phyloP scores from a whole-genome alignment of 1,140 invertebrate species.

The Drosophila sproati region DNA sequence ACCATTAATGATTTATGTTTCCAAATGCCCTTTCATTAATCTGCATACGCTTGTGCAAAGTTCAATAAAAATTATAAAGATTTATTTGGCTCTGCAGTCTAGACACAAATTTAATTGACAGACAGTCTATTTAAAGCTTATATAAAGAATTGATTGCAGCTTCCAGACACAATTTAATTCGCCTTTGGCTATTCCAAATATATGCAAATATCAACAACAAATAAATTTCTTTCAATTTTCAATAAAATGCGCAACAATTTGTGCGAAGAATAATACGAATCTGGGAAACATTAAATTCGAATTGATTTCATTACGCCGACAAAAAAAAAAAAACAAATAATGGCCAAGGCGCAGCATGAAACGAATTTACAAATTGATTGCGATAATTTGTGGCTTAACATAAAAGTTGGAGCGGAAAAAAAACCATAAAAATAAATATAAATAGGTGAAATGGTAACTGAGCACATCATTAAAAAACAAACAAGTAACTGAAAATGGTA shows the following conservation, averaged over 20 bases:
- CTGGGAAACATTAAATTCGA: conserved; percentile 29
- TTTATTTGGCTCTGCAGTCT: conserved; percentile 29
- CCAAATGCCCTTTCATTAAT: conserved; percentile 21
- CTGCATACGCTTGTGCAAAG: conserved; percentile 9
- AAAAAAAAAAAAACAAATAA: conserved; percentile 9
- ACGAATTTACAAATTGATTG: conserved; percentile 49
- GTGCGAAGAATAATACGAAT: conserved; percentile 22
- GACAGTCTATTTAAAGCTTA: conserved; percentile 34
- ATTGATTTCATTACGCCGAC: conserved; percentile 35
- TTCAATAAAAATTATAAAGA: conserved; percentile 41
- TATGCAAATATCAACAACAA: conserved; percentile 34
- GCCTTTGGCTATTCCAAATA: conserved; percentile 17
- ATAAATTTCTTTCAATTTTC: conserved; percentile 39
- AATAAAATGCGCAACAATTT: conserved; percentile 42
- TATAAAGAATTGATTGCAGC: conserved; percentile 31
- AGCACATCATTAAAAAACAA: conserved; percentile 23
- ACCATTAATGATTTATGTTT: conserved; percentile 11
- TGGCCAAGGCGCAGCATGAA: conserved; percentile 3
- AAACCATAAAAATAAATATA: conserved; percentile 21
- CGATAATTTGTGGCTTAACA: conserved; percentile 39
- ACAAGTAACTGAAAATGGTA: conserved; percentile 4
- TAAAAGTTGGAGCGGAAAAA: conserved; percentile 3
- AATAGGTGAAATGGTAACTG: conserved; percentile 8
- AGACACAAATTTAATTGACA: conserved; percentile 28
- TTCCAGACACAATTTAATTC: conserved; percentile 43